Base-by-base conservation (phyloP, 2,888 invertebrate genomes). In the Charanyca ferruginea region DNA sequence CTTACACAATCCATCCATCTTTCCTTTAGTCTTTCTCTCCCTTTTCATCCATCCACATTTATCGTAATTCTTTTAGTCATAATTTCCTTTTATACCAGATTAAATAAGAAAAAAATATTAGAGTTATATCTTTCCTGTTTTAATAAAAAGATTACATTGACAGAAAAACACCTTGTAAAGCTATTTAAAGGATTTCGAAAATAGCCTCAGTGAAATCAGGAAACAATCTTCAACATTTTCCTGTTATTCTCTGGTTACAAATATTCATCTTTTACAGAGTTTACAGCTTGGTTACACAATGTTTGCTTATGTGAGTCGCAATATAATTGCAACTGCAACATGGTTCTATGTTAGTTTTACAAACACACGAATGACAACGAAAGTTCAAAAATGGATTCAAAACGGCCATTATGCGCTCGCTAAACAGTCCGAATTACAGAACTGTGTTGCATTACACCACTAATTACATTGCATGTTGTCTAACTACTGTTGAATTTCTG, bases 351-450 rank as follows among this genome's bases (percentile, higher is more conserved):
- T 28, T n/a, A 20, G 8, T 42, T 69, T 57, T 51, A 41, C 18
- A 18, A 55, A 53, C n/a, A 53, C n/a, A 16, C 11, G 8, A 52
- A 63, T 42, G 32, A 62, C 23, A 48, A 23, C 32, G 20, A 48
- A 73, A 72, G 8, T 72, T 67, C 4, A 22, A 42, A 68, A 47
- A 72, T 28, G 18, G 18, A 35, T 35, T 18, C 25, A 1, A 48
- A 53, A 53, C 53, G 18, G 16, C 35, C 6, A 22, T 35, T 42
- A n/a, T 22, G 25, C 47, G 18, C 25, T 64, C 38, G 22, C 11
- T 22, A 16, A 42, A 53, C 20, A 6, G 47, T 35, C 6, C 16
- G 28, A n/a, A 71, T 53, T n/a, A 64, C 47, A 28, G 16, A 38
- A 60, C 18, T 45, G 35, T 38, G 23, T 58, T 69, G n/a, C 49